Conservation (phyloP, 2,888 invertebrate species). For the Notodonta ziczac region DNA sequence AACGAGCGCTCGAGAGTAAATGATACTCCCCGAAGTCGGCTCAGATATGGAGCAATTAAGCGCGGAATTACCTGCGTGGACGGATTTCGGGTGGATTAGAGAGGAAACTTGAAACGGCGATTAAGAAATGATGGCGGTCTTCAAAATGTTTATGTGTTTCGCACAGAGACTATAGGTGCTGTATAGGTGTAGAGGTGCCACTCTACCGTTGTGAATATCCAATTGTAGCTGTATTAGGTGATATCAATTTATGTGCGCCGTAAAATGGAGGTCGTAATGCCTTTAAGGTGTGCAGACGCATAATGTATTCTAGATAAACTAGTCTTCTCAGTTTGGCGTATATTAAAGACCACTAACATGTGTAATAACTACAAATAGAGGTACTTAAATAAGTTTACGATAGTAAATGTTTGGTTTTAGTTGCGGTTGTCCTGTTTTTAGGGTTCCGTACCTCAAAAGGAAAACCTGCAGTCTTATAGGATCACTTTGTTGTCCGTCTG, state of each 20-base stretch:
- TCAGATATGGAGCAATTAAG: constrained; percentile 60
- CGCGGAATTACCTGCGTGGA: constrained; percentile 49
- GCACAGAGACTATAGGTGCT: neutral
- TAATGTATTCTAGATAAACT: neutral
- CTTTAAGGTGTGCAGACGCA: neutral
- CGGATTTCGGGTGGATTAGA: constrained; percentile 50
- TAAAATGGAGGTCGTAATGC: neutral
- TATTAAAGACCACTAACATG: neutral
- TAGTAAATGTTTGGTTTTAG: neutral
- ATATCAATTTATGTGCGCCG: constrained; percentile 1
- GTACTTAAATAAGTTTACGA: neutral
- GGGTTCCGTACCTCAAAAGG: too few relatives aligned
- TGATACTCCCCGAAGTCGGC: constrained; percentile 48
- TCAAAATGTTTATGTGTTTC: constrained; percentile 5
- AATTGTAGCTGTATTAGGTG: neutral
- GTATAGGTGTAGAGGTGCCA: constrained; percentile 4
- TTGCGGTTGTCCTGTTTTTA: neutral
- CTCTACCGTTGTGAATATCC: neutral
- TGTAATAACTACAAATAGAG: neutral
- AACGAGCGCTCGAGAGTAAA: constrained; percentile 52
- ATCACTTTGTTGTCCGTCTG: too few relatives aligned
- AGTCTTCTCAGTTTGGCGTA: neutral
- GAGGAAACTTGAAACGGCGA: constrained; percentile 38
- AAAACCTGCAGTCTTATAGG: too few relatives aligned
- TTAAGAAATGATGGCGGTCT: constrained; percentile 14